phyloP scores from a whole-genome alignment of 2,113 vertebrate genomes.

The Cephalophus harveyi region DNA sequence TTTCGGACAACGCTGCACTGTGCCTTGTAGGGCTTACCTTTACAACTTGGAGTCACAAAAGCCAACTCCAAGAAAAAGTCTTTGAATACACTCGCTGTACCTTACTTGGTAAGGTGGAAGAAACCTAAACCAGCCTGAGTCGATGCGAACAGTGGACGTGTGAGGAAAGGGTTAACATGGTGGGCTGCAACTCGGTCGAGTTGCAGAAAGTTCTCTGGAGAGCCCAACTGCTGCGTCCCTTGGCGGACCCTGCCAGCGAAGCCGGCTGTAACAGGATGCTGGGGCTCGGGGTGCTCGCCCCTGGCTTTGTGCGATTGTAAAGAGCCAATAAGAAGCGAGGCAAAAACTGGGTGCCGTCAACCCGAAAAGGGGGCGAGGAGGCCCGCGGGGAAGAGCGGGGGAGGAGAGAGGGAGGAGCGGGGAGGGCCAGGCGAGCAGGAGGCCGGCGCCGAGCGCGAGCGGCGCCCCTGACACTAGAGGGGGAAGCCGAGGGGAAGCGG shows the following conservation, averaged over 20 bases:
- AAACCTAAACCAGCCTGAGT: background rate
- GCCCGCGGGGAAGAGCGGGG: constrained; percentile 16
- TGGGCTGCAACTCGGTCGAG: constrained; percentile 1
- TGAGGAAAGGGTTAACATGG: constrained; percentile 37
- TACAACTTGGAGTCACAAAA: background rate
- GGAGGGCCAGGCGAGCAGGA: background rate
- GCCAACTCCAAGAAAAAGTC: background rate
- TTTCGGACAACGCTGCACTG: background rate
- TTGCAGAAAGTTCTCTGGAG: constrained; percentile 61
- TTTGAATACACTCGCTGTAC: background rate
- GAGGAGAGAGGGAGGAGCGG: constrained; percentile 3
- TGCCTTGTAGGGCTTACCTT: background rate
- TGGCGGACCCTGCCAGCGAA: background rate
- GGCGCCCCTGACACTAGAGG: constrained; percentile 18
- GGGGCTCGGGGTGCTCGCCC: constrained; percentile 21
- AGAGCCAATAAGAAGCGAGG: constrained; percentile 23
- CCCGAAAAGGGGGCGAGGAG: constrained; percentile 15
- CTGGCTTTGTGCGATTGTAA: background rate
- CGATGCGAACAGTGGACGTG: background rate
- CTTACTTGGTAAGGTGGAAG: background rate
- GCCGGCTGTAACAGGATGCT: constrained; percentile 49
- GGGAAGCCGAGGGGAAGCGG: background rate
- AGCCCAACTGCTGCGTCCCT: constrained; percentile 5
- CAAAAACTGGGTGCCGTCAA: background rate
- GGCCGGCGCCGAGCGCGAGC: background rate